Conservation (phyloP, 2,113 vertebrate genomes). For the Cryptotis parvus region DNA sequence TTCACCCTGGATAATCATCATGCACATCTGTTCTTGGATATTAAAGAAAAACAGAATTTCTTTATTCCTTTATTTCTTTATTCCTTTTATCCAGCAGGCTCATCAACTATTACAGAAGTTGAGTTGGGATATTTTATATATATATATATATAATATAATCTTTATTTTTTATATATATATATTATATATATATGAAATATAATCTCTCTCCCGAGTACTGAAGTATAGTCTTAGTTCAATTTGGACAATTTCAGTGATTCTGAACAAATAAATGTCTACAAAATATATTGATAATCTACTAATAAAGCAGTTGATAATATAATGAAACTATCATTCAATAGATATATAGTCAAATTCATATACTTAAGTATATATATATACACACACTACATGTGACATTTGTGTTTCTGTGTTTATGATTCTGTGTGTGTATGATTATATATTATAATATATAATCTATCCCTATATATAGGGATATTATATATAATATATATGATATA, state of each 20-base stretch:
- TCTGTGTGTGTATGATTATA: no score
- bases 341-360: not conserved
- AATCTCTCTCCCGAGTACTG: not conserved
- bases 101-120: conserved; percentile 59
- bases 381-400: not conserved
- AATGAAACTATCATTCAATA: not conserved
- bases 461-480: no score
- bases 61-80: conserved; percentile 64
- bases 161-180: no score
- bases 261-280: not conserved
- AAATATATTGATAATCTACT: not conserved
- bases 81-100: conserved; percentile 23
- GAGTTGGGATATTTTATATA: not conserved
- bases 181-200: no score
- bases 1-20: conserved; percentile 78
- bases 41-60: conserved; percentile 72
- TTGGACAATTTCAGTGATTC: not conserved
- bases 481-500: no score
- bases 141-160: not conserved
- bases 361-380: not conserved
- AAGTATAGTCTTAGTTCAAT: not conserved
- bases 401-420: no score
- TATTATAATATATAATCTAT: no score
- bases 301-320: no score
- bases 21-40: conserved; percentile 81